Evolutionary conservation across 2,888 invertebrate genomes (phyloP), one percentile per base, ranked within the genome.

Genomic region (Petrolisthes cinctipes): DNA sequence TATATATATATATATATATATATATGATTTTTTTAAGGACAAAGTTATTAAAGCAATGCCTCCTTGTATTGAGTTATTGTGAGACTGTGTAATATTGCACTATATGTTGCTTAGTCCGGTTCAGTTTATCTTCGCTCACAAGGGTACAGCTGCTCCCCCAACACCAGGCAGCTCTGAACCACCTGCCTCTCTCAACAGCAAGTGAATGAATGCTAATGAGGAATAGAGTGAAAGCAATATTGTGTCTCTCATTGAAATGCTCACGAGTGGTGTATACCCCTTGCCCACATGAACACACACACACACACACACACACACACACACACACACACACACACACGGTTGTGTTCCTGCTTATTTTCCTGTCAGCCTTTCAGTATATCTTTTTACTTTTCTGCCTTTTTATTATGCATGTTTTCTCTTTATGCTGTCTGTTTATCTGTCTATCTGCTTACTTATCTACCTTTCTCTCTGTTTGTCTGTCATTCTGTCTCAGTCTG

Each of bases 1-100:
- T 82, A 23, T 82, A 66, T 82, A 66, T 82, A 66, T 82, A 61
- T 81, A 61, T 81, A 20, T 81, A 66, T 66, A 66, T 66, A 82
- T 20, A 51, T 66, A 37, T 37, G 37, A 37, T 37, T 37, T 37
- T 37, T 37, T 37, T 37, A 37, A 37, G 37, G 37, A 37, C n/a
- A n/a, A n/a, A n/a, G n/a, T n/a, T 37, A 37, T 37, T 37, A 37
- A 37, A 37, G 37, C 37, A 37, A 37, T 37, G 37, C 37, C 37
- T 37, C 37, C 37, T 37, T 37, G 37, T 37, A 37, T 1, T 37
- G 37, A 37, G 37, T 37, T 37, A 37, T 37, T 37, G 37, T 37
- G 37, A 37, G 37, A 37, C 37, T 37, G 37, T 37, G 37, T 37
- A 37, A 37, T 37, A 37, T 37, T 37, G 37, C 37, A 37, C 37